Base-by-base conservation (phyloP, 2,888 invertebrate species). In the Ernsta delagoae region DNA sequence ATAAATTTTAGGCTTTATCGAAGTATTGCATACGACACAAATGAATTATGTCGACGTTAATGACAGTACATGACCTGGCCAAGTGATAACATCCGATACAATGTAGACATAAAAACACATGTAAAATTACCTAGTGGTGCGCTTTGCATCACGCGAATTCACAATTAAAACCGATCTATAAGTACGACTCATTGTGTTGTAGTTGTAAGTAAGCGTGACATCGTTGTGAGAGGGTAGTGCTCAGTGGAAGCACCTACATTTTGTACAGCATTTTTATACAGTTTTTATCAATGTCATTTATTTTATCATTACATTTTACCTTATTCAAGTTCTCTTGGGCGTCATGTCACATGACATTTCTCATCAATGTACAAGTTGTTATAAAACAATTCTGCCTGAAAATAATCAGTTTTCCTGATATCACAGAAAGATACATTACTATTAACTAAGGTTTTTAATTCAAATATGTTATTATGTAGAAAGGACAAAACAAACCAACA, bases 11-110 rank as follows among this genome's bases (percentile, higher is more conserved):
- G 31, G 2, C 0, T 31, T 31, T 31, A 3, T 31, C 43, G 11
- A 45, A 45, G 45, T n/a, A 45, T n/a, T 45, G 11, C 5, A 48
- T 5, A 48, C 12, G 48, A 48, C 5, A 48, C 6, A 5, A 5
- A 48, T 12, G 5, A 5, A 48, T 12, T 5, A 45, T 45, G 43
- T 43, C 4, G 43, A 11, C 43, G 43, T 9, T 11, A 11, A n/a
- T 43, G 43, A 43, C 43, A 43, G 43, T 11, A 43, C 43, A 48
- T 48, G 48, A 48, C 48, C 48, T 12, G 48, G 48, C n/a, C 48
- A 48, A 48, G 48, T 12, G 48, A n/a, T 48, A 48, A 48, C 5
- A 48, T 5, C 48, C 48, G 48, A 48, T 48, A 5, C 48, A 50
- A 12, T 50, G 3, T 50, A 50, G n/a, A 16, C n/a, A 53, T 53